phyloP scores from a whole-genome alignment of 2,113 vertebrate species.

The Pseudorectes ferrugineus region DNA sequence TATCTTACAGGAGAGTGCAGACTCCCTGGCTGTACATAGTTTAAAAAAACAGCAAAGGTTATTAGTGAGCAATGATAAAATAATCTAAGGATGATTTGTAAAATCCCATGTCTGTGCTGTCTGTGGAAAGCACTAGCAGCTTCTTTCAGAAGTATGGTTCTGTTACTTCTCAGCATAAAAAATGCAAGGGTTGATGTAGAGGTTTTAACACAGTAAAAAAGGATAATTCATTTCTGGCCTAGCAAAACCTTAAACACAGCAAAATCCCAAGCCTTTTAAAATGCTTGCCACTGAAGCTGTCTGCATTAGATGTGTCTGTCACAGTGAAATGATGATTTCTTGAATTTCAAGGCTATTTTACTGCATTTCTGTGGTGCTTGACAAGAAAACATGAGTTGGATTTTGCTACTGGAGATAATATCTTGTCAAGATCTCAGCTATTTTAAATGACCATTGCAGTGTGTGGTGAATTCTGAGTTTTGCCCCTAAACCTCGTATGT shows the following conservation, averaged over 20 bases:
- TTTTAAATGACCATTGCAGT: not conserved
- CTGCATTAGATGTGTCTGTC: not conserved
- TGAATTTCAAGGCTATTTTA: not conserved
- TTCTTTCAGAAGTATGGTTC: not conserved
- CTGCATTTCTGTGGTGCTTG: not conserved
- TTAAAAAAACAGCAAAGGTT: not conserved
- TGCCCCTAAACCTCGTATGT: not conserved
- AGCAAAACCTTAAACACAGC: not conserved
- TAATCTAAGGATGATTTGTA: not conserved
- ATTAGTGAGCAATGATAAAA: not conserved
- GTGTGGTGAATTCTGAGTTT: not conserved
- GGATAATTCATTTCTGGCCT: not conserved
- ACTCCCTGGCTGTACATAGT: not conserved
- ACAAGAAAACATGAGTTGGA: not conserved
- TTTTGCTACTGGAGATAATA: not conserved
- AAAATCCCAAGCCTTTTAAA: not conserved
- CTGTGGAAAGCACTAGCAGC: not conserved
- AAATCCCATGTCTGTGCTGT: rapidly evolving
- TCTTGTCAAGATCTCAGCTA: rapidly evolving
- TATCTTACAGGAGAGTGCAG: not conserved
- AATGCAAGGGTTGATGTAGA: not conserved
- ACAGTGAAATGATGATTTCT: not conserved
- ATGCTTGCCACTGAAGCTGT: not conserved
- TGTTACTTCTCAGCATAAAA: not conserved
- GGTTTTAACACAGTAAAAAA: not conserved